These are phyloP conservation scores for Arrhopalites spinosus DNA, from an alignment of 2,888 invertebrate species.

Conservation along the genomic window DNA sequence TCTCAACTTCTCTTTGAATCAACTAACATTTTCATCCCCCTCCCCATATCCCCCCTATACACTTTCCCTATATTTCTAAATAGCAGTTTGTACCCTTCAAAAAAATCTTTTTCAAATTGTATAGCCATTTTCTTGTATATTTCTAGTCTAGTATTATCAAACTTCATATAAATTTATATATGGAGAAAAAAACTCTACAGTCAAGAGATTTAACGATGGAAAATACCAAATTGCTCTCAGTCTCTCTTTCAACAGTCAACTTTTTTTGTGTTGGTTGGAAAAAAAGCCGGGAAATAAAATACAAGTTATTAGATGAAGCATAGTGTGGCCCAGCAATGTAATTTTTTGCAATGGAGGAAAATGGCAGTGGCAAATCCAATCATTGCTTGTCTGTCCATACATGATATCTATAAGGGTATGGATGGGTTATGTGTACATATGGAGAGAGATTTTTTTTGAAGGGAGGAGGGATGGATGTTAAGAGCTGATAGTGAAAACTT, in stretches of 20 bases:
- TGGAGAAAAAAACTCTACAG: not conserved
- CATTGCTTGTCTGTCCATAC: not conserved
- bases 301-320: slow-evolving; percentile 26
- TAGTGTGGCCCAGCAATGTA: not conserved
- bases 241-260: not conserved
- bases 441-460: too few relatives aligned
- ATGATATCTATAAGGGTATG: not conserved
- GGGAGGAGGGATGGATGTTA: not conserved
- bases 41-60: not conserved
- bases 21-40: not conserved
- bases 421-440: not conserved
- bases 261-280: not conserved
- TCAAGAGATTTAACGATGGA: not conserved
- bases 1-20: not conserved
- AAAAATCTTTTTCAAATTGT: not conserved
- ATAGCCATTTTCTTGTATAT: not conserved
- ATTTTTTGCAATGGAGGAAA: not conserved
- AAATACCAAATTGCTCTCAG: not conserved
- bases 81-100: not conserved
- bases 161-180: too few relatives aligned
- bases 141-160: too few relatives aligned
- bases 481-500: slow-evolving; percentile 18
- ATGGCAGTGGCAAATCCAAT: not conserved
- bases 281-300: slow-evolving; percentile 19
- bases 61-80: not conserved